A percentile compares a stretch with the other conserved stretches of the same genome.
phyloP scores from a whole-genome alignment of 2,113 vertebrate genomes.

The Ondatra zibethicus region DNA sequence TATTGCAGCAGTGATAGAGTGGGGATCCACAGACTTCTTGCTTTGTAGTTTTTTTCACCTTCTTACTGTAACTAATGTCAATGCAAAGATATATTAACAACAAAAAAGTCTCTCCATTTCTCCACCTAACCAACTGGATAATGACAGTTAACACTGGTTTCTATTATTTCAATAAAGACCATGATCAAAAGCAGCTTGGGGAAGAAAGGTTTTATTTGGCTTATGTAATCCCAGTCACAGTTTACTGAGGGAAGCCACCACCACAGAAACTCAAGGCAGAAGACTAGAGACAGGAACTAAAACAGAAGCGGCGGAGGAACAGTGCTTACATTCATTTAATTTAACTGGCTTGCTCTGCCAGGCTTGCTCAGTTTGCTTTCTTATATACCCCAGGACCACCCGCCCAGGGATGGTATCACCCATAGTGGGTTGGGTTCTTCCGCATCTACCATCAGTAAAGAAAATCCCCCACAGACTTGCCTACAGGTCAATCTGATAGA shows the following conservation, averaged over 20 bases:
- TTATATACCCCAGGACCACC: neutral
- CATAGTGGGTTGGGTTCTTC: neutral
- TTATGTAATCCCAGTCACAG: no score
- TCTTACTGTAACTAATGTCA: constrained; percentile 11
- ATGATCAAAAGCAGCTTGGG: neutral
- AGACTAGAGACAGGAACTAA: neutral
- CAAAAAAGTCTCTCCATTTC: neutral
- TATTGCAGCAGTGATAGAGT: no score
- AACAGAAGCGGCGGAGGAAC: neutral
- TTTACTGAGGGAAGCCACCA: neutral
- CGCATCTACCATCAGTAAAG: neutral
- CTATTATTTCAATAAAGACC: neutral
- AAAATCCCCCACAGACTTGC: neutral
- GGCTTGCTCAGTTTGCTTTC: neutral
- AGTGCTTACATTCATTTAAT: neutral
- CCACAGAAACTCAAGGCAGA: neutral
- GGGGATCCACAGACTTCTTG: no score
- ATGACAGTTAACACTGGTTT: neutral
- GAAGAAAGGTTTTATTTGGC: neutral
- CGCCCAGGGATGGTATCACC: neutral
- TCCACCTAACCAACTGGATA: neutral
- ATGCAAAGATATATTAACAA: neutral
- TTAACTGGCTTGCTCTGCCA: neutral
- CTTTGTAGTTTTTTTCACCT: neutral
- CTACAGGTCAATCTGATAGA: neutral